Percentiles rank a stretch among this genome's conserved stretches.
Conservation (phyloP, 2,113 vertebrate genomes). For the Coptodon rendalli region DNA sequence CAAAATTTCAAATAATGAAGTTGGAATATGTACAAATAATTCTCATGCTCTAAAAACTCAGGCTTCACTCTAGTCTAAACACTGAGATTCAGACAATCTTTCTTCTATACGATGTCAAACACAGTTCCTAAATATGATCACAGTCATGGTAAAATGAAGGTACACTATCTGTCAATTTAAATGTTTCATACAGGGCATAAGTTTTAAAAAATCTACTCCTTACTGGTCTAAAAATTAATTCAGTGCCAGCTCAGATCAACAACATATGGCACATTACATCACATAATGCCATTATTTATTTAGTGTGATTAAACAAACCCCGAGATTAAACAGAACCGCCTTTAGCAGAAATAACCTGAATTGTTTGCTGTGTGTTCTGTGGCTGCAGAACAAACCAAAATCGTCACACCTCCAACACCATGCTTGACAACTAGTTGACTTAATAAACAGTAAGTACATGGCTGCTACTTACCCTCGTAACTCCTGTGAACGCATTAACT, state of each 20-base stretch:
- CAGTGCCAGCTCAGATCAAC: background rate
- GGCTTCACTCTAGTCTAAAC: background rate
- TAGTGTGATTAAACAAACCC: background rate
- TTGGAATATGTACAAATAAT: background rate
- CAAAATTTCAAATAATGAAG: background rate
- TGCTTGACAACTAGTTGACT: background rate
- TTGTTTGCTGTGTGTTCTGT: background rate
- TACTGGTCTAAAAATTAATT: rapidly evolving
- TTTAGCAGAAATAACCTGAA: background rate
- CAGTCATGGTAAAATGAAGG: background rate
- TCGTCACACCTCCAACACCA: background rate
- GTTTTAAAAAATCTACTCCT: background rate
- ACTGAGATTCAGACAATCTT: background rate
- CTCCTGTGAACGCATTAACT: background rate
- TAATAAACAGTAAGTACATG: background rate
- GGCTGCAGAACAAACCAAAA: background rate
- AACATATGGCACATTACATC: background rate
- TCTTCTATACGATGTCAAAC: background rate
- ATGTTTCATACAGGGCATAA: background rate
- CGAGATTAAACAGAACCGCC: background rate
- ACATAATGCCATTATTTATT: background rate
- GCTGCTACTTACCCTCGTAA: background rate
- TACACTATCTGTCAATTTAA: background rate
- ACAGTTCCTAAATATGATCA: background rate
- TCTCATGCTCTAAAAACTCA: background rate